phyloP scores from a whole-genome alignment of 2,888 invertebrate species.

The Erebia epiphron region DNA sequence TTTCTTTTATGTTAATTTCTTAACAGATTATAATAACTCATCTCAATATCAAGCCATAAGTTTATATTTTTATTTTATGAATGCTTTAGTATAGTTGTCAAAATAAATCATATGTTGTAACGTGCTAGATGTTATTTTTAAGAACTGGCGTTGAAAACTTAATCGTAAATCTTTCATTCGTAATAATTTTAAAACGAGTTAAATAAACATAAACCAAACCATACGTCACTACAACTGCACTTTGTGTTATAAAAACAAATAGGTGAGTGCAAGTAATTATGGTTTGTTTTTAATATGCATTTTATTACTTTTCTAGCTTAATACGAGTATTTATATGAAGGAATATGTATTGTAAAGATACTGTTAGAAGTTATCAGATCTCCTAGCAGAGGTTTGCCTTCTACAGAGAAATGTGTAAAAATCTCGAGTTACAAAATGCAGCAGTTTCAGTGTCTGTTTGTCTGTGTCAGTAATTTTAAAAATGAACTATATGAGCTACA shows the following conservation, averaged over 20 bases:
- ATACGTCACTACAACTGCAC: not conserved
- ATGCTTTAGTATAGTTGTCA: conserved; percentile 13
- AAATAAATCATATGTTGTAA: conserved; percentile 24
- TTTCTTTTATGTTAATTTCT: too few relatives aligned
- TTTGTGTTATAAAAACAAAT: conserved; percentile 13
- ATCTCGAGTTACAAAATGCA: too few relatives aligned
- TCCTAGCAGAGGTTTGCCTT: too few relatives aligned
- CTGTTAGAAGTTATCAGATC: too few relatives aligned
- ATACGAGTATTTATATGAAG: too few relatives aligned
- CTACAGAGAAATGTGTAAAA: too few relatives aligned
- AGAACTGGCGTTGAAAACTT: conserved; percentile 51
- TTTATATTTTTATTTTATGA: not conserved
- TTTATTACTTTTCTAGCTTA: not conserved
- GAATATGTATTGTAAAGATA: too few relatives aligned
- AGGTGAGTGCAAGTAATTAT: conserved; percentile 10
- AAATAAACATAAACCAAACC: conserved; percentile 43
- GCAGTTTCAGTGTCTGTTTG: too few relatives aligned
- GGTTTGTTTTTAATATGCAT: not conserved
- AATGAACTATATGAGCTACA: too few relatives aligned
- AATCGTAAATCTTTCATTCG: conserved; percentile 57
- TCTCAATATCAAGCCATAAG: too few relatives aligned
- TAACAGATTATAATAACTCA: too few relatives aligned
- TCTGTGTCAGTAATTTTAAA: too few relatives aligned
- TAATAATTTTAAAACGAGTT: conserved; percentile 43
- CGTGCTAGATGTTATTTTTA: conserved; percentile 34